A percentile compares a stretch with the other conserved stretches of the same genome.
These are phyloP conservation scores for Nemurella pictetii DNA, from an alignment of 2,888 invertebrate genomes.

Conservation along the genomic window DNA sequence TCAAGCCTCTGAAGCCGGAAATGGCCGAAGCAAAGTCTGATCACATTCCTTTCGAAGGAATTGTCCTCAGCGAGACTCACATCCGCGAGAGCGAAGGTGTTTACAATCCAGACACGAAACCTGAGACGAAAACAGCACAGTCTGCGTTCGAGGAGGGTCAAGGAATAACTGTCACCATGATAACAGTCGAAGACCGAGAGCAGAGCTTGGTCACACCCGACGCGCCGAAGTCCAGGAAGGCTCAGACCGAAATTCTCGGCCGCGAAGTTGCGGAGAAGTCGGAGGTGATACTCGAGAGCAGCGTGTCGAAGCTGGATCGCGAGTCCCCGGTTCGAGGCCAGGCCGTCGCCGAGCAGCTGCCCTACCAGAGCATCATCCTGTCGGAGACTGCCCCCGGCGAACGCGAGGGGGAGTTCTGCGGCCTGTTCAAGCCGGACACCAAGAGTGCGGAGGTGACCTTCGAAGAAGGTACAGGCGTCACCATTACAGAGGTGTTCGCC, in stretches of 20 bases:
- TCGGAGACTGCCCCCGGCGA: slow-evolving; percentile 52
- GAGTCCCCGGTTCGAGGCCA: slow-evolving; percentile 56
- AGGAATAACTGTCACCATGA: slow-evolving; percentile 48
- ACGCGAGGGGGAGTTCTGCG: slow-evolving; percentile 52
- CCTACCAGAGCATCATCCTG: slow-evolving; percentile 57
- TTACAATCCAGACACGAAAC: slow-evolving; percentile 51
- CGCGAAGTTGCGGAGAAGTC: slow-evolving; percentile 58
- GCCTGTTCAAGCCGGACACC: slow-evolving; percentile 49
- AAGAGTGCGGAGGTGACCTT: slow-evolving; percentile 53
- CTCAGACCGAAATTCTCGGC: slow-evolving; percentile 54
- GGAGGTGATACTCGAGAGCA: slow-evolving; percentile 56
- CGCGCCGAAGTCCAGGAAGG: slow-evolving; percentile 52
- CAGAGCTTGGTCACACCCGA: slow-evolving; percentile 48
- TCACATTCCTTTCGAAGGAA: slow-evolving; percentile 58
- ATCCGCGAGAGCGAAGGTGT: slow-evolving; percentile 62
- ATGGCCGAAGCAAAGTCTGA: slow-evolving; percentile 54
- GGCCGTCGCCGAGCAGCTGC: slow-evolving; percentile 56
- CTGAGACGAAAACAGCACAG: slow-evolving; percentile 55
- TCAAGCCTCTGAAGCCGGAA: slow-evolving; percentile 43
- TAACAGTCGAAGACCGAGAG: slow-evolving; percentile 47
- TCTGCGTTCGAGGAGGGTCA: slow-evolving; percentile 50
- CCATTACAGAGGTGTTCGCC: slow-evolving; percentile 55
- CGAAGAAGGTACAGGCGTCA: slow-evolving; percentile 50
- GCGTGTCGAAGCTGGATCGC: slow-evolving; percentile 51
- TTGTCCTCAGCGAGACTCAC: slow-evolving; percentile 61